phyloP scores from a whole-genome alignment of 1,140 invertebrate genomes.

The Lerema accius region DNA sequence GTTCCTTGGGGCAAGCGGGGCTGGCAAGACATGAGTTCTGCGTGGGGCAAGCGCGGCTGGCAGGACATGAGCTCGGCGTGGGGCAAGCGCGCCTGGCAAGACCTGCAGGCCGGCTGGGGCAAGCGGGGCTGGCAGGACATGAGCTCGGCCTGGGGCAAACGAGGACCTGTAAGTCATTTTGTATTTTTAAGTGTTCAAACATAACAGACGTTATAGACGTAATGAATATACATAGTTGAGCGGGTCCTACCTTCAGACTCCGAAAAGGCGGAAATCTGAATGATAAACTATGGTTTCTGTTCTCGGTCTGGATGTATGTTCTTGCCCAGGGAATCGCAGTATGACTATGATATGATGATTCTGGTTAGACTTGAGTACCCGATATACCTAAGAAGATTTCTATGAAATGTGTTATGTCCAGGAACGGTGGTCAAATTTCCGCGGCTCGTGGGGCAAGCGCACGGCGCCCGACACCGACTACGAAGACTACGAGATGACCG shows the following conservation, averaged over 20 bases:
- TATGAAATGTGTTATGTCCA: conserved; percentile 41
- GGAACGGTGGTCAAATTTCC: conserved; percentile 84
- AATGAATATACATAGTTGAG: background rate
- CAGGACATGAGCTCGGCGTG: conserved; percentile 75
- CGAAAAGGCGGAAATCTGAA: too few relatives aligned
- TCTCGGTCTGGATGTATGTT: too few relatives aligned
- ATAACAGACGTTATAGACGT: background rate
- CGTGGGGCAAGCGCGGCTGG: conserved; percentile 84
- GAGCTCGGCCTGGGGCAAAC: conserved; percentile 85
- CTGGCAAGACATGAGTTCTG: conserved; percentile 85
- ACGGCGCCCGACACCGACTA: conserved; percentile 83
- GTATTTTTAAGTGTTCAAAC: background rate
- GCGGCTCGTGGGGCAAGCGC: conserved; percentile 86
- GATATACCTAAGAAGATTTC: too few relatives aligned
- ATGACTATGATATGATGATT: too few relatives aligned
- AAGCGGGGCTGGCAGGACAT: conserved; percentile 86
- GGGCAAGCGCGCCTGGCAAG: conserved; percentile 85
- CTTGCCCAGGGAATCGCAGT: too few relatives aligned
- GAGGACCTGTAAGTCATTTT: conserved; percentile 78
- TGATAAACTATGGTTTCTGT: too few relatives aligned
- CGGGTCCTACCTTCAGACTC: too few relatives aligned
- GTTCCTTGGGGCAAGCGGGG: too few relatives aligned
- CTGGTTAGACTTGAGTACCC: too few relatives aligned
- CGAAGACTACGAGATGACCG: conserved; percentile 68
- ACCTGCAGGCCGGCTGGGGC: conserved; percentile 84